Evolutionary conservation across 1,140 invertebrate genomes (phyloP).

Genomic region (Penaeus vannamei): DNA sequence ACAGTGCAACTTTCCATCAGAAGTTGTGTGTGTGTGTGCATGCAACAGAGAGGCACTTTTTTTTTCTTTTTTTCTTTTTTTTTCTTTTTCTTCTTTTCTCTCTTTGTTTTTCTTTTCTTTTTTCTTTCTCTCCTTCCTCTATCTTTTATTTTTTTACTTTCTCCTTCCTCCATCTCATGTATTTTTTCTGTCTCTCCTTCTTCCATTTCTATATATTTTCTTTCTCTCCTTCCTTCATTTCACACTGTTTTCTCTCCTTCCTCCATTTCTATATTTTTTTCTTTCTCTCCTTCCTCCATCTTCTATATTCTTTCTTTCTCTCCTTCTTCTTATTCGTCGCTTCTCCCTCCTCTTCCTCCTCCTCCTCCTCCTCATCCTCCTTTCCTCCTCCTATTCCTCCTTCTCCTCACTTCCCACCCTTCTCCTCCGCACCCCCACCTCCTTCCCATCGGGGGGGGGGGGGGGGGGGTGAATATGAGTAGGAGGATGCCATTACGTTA

Average conservation of each 20-base stretch:
- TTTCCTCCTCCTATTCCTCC: background rate
- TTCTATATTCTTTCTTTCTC: background rate
- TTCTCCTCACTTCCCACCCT: background rate
- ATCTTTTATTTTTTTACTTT: background rate
- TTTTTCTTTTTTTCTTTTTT: background rate
- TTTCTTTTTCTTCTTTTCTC: background rate
- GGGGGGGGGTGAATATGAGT: too few relatives aligned
- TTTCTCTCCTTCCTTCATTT: background rate
- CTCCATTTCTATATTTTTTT: background rate
- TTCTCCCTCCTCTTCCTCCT: background rate
- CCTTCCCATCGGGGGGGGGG: too few relatives aligned
- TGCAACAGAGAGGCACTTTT: background rate
- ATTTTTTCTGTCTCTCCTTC: background rate
- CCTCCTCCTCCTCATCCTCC: background rate
- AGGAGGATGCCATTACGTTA: too few relatives aligned
- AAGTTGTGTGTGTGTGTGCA: constrained; percentile 35
- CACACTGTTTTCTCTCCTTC: background rate
- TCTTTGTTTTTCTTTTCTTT: background rate
- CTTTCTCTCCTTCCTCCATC: background rate
- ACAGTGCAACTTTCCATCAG: constrained; percentile 55
- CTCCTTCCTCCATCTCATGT: background rate
- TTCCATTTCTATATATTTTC: background rate
- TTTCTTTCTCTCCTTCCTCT: background rate
- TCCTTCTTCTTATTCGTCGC: background rate
- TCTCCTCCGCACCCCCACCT: background rate